Base-by-base conservation (phyloP, 1,140 invertebrate genomes). In the Daktulosphaira vitifoliae region DNA sequence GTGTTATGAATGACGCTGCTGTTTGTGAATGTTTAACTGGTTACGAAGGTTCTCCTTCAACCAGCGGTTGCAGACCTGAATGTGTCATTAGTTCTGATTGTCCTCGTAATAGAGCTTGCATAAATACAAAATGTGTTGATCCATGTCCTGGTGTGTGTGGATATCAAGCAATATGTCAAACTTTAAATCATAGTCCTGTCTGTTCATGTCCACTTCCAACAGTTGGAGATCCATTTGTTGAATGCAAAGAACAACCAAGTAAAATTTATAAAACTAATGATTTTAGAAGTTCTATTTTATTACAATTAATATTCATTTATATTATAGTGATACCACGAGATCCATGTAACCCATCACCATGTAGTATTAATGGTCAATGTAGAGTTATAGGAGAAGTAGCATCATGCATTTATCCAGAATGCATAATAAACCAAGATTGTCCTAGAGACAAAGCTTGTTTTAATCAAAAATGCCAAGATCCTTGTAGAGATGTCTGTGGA, bases 401-500 rank as follows among this genome's bases (percentile, higher is more conserved):
- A 2, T 77, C 80, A 37, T 92, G 90, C 72, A 80, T 80, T 6
- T 93, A 93, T 76, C 87, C 89, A 1, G 89, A 92, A 74, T 92
- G 90, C 76, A 77, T 90, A 9, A 86, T 88, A 29, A 90, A 90
- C 71, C 83, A 85, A 48, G 88, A 91, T 68, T 93, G 90, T 77
- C 80, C 87, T 0, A 79, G 86, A 49, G 83, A 90, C 70, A 83
- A 84, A 62, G 83, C 88, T 1, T 94, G 90, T 73, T 85, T 87
- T 68, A 82, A 80, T 29, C 85, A 87, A 69, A 88, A 88, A 74
- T 92, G 90, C 71, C 76, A 81, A 66, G 87, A 92, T 76, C 89
- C 89, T 29, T 92, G 89, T 69, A 77, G 84, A 44, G 85, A 84
- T 68, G 81, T 86, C 39, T 92, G 89, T 71, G 90, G 90, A 42